Percentiles rank a stretch among this genome's conserved stretches.
phyloP scores from a whole-genome alignment of 2,113 vertebrate genomes.

The Plecotus auritus region DNA sequence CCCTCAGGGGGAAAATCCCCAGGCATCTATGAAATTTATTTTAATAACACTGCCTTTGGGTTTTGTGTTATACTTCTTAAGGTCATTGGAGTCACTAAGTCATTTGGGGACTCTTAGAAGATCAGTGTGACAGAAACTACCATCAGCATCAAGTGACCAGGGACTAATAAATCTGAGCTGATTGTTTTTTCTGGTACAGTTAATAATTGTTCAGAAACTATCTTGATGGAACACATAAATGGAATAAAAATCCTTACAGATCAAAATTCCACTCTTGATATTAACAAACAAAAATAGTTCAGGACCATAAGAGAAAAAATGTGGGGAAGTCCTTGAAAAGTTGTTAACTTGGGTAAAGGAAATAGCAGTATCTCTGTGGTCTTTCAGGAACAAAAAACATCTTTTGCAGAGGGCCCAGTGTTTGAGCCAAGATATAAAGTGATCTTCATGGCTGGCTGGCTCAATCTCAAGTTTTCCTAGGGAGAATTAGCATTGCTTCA shows the following conservation, averaged over 20 bases:
- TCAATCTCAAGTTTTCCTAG: slow-evolving; percentile 41
- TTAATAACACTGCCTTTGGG: slow-evolving; percentile 25
- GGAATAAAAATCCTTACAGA: slow-evolving; percentile 22
- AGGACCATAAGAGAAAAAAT: slow-evolving; percentile 21
- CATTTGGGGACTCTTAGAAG: slow-evolving; percentile 4
- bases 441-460: slow-evolving; percentile 52
- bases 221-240: slow-evolving; percentile 30
- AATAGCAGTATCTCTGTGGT: slow-evolving; percentile 63
- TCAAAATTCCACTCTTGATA: neutral
- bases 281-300: neutral
- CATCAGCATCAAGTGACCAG: slow-evolving; percentile 21
- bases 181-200: slow-evolving; percentile 22
- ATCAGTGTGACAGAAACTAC: slow-evolving; percentile 44
- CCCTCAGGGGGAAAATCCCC: neutral
- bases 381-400: slow-evolving; percentile 64
- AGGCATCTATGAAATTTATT: slow-evolving; percentile 49
- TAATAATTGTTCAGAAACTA: slow-evolving; percentile 44
- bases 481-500: slow-evolving; percentile 46
- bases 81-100: slow-evolving; percentile 34
- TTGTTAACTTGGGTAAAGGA: slow-evolving; percentile 56
- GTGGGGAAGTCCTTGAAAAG: slow-evolving; percentile 54
- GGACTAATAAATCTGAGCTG: slow-evolving; percentile 22
- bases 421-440: slow-evolving; percentile 57
- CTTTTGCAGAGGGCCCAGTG: slow-evolving; percentile 49
- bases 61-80: slow-evolving; percentile 54